Evolutionary conservation across 2,888 invertebrate species (phyloP), one percentile per base, ranked within the genome.

Genomic region (Eilema depressum): DNA sequence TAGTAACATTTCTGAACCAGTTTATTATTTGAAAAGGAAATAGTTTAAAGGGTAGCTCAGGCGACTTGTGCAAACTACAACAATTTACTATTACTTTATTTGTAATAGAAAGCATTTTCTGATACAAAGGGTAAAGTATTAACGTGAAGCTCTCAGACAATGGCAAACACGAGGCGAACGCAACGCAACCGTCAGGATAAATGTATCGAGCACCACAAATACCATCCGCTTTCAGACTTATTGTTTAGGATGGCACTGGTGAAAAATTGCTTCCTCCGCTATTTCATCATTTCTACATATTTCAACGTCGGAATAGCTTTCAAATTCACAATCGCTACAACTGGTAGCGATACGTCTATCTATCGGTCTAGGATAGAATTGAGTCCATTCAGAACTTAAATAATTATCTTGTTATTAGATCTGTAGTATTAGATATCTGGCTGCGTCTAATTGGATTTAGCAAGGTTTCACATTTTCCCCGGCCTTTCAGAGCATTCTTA

Each of bases 371-470:
- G 23, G 57, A 57, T 57, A 57, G 57, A 23, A 57, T 61, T 30
- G 8, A 85, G 88, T 86, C 88, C 85, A 87, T 89, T 91, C n/a
- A 53, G n/a, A 53, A 53, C n/a, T 53, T 85, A 88, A 81, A 86
- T 87, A 79, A 87, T 87, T 89, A 88, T 77, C 83, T 83, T 81
- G 82, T 82, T 87, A 88, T 89, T 86, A 85, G 85, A 89, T 89
- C 85, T 82, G 76, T 79, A 78, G 83, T 89, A 90, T 91, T 87
- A 87, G 88, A 86, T 90, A 86, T 91, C 91, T 90, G 87, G 87
- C 86, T 85, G 85, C 85, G 83, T 83, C 89, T 93, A 93, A 93
- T 93, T 93, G 92, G 90, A 92, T 93, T 89, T 89, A 86, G 89
- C 80, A 84, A 84, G 84, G 85, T 89, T 90, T 89, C 87, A 84